Evolutionary conservation across 2,888 invertebrate species (phyloP).

Genomic region (Clivina fossor): DNA sequence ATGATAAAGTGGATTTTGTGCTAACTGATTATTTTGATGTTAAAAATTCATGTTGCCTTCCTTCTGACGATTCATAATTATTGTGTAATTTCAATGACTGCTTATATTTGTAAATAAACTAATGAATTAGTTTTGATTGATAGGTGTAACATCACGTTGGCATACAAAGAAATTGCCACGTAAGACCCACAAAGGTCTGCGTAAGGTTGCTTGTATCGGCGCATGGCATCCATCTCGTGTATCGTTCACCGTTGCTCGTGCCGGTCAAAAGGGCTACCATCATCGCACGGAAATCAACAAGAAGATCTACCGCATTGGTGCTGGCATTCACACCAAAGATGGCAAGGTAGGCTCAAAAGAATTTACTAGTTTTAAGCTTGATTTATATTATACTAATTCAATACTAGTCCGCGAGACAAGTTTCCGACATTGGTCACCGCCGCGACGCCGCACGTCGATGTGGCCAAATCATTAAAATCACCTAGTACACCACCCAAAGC

Average conservation of each 20-base stretch:
- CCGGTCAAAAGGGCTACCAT: slow-evolving; percentile 99
- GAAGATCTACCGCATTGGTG: slow-evolving; percentile 97
- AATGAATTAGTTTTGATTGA: slow-evolving; percentile 40
- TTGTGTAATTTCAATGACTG: slow-evolving; percentile 20
- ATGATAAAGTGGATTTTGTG: slow-evolving; percentile 57
- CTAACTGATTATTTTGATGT: slow-evolving; percentile 47
- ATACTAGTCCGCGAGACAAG: too few species aligned
- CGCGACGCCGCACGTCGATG: too few species aligned
- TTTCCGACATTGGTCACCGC: too few species aligned
- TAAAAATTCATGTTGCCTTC: slow-evolving; percentile 63
- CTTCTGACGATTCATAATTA: slow-evolving; percentile 50
- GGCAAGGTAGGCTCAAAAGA: slow-evolving; percentile 76
- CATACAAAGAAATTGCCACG: slow-evolving; percentile 99
- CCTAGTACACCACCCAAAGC: too few species aligned
- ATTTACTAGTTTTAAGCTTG: too few species aligned
- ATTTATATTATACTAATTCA: too few species aligned
- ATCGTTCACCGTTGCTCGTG: slow-evolving; percentile 97
- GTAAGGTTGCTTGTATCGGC: slow-evolving; percentile 99
- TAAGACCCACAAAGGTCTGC: slow-evolving; percentile 99
- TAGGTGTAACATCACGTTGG: slow-evolving; percentile 99
- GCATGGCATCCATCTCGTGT: slow-evolving; percentile 99
- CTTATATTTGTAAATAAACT: background rate
- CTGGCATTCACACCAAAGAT: slow-evolving; percentile 78
- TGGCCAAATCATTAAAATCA: too few species aligned
- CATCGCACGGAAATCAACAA: slow-evolving; percentile 99